Base-by-base conservation (phyloP, 1,140 invertebrate species). In the Sitobion miscanthi region DNA sequence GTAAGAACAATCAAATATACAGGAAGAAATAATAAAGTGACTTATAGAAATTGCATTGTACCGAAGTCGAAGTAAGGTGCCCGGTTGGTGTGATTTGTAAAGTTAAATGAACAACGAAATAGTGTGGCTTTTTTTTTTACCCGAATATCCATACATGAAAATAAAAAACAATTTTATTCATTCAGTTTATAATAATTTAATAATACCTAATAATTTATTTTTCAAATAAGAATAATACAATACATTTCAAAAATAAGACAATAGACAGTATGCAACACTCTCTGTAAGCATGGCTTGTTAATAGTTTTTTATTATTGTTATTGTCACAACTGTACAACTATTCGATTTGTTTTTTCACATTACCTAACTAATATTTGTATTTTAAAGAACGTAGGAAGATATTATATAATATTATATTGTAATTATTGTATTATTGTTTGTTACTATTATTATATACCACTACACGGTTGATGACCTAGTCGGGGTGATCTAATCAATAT, bases 101-200 rank as follows among this genome's bases (percentile, higher is more conserved):
- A 85, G 83, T 45, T 85, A 85, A 69, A 85, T 85, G 38, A 85
- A 85, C 82, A 85, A 85, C 21, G 23, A 25, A 42, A 85, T 42
- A 85, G 83, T 85, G 83, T 45, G 38, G 9, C 8, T 85, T 42
- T 42, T 38, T 85, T 85, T 45, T 42, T 42, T 42, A 25, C 23
- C 25, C 23, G 7, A 85, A 85, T 42, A 42, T 85, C 21, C 9
- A 0, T 1, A 42, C 20, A 21, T 8, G 1, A 42, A 42, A 85
- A 85, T 45, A 85, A 85, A 85, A 42, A 42, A 45, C 42, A 7
- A 25, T 85, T 23, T 42, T 85, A 45, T 42, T 42, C 25, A 2
- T 30, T 4, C 2, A 25, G 42, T 85, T 77, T 38, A 38, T 38
- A 38, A 38, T 38, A 38, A 38, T 38, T 38, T 38, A 38, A 38